Conservation (phyloP, 1,140 invertebrate species). For the Drosophila nigromelanica region DNA sequence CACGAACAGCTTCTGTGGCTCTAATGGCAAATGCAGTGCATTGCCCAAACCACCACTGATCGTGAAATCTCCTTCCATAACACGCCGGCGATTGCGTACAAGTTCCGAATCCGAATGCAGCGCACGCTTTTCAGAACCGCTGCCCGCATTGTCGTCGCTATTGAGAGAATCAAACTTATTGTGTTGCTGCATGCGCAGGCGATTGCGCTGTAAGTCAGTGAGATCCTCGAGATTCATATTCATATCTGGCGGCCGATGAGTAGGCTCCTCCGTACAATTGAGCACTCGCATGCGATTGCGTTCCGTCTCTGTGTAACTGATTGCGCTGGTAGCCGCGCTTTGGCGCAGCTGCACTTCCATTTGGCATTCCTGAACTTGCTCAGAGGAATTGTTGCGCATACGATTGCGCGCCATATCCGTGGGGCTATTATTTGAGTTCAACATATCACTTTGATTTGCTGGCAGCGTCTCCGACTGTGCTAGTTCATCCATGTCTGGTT, state of each 20-base stretch:
- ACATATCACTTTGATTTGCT: constrained; percentile 3
- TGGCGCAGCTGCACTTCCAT: constrained; percentile 37
- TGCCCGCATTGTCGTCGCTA: constrained; percentile 33
- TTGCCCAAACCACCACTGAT: constrained; percentile 12
- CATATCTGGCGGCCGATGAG: constrained; percentile 43
- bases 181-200: constrained; percentile 66
- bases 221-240: constrained; percentile 69
- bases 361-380: constrained; percentile 49
- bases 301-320: constrained; percentile 70
- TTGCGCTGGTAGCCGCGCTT: not conserved
- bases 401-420: constrained; percentile 49
- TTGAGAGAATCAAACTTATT: constrained; percentile 56
- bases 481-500: not conserved
- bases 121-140: constrained; percentile 2
- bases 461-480: not conserved
- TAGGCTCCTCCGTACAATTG: constrained; percentile 20
- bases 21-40: constrained; percentile 30
- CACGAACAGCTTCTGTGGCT: constrained; percentile 30
- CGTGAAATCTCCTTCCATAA: constrained; percentile 61
- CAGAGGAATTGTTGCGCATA: constrained; percentile 48
- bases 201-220: constrained; percentile 73
- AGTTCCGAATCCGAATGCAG: constrained; percentile 33
- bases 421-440: constrained; percentile 36
- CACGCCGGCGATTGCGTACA: constrained; percentile 43
- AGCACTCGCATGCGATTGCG: constrained; percentile 82